Conservation (phyloP, 2,113 vertebrate species). For the Pollachius pollachius region DNA sequence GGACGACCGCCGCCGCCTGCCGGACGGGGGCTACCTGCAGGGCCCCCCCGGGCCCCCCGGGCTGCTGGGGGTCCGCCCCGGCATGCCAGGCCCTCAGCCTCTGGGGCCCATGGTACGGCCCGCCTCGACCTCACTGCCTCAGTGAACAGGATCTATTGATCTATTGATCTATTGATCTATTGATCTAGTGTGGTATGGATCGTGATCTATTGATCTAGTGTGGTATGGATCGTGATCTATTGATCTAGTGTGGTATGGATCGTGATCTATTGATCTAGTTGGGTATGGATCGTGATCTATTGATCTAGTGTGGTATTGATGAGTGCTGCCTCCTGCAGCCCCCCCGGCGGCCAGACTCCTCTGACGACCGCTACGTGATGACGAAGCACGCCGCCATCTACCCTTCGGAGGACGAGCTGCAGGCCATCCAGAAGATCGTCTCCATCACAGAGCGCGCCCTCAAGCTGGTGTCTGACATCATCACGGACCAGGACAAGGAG, state of each 20-base stretch:
- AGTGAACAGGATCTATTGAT: too few species aligned
- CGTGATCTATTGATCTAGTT: too few species aligned
- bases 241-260: too few species aligned
- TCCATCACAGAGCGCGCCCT: constrained; percentile 96
- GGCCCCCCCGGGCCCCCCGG: constrained; percentile 90
- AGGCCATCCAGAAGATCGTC: constrained; percentile 97
- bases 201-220: too few species aligned
- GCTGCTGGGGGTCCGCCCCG: constrained; percentile 90
- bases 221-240: too few species aligned
- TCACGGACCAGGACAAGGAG: constrained; percentile 90
- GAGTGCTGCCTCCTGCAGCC: constrained; percentile 68
- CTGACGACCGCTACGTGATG: constrained; percentile 97
- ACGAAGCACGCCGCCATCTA: constrained; percentile 96
- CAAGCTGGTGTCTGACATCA: constrained; percentile 94
- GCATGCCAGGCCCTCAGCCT: constrained; percentile 88
- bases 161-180: too few species aligned
- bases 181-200: too few species aligned
- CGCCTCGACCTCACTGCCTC: too few species aligned
- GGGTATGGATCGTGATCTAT: too few species aligned
- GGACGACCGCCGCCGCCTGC: constrained; percentile 91
- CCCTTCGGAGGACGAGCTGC: constrained; percentile 94
- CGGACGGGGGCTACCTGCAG: constrained; percentile 89
- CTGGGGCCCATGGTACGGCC: constrained; percentile 87
- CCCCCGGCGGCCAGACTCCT: constrained; percentile 93
- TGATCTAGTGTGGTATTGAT: too few species aligned